Conservation (phyloP, 2,113 vertebrate genomes). For the Brachionichthys hirsutus region DNA sequence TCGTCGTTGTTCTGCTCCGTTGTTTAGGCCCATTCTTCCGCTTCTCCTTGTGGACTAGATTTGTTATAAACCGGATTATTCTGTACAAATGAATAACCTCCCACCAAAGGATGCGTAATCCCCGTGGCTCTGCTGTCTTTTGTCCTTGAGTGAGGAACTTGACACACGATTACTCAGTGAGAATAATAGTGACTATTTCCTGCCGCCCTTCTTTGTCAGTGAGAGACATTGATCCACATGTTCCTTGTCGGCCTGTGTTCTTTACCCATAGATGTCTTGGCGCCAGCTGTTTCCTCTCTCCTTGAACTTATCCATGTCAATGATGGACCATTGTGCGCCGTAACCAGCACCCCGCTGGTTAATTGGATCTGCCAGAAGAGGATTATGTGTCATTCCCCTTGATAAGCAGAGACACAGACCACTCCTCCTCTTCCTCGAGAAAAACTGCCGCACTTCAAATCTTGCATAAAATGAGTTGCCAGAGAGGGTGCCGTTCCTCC, state of each 20-base stretch:
- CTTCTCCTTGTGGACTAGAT: not conserved
- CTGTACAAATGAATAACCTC: not conserved
- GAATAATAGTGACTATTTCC: constrained; percentile 20
- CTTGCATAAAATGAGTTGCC: not conserved
- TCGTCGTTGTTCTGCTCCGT: too few relatives aligned
- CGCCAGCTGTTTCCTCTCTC: constrained; percentile 30
- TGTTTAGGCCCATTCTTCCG: not conserved
- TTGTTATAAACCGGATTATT: not conserved
- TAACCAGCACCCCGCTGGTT: constrained; percentile 30
- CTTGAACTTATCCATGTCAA: constrained; percentile 27
- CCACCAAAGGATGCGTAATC: constrained; percentile 10
- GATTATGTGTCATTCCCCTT: constrained; percentile 33
- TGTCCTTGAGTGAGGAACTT: constrained; percentile 7
- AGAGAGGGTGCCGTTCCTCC: not conserved
- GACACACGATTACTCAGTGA: constrained; percentile 24
- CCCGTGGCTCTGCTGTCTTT: constrained; percentile 5
- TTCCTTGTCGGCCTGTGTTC: constrained; percentile 5
- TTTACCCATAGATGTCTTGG: constrained; percentile 3
- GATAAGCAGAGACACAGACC: constrained; percentile 17
- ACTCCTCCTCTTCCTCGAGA: constrained; percentile 14
- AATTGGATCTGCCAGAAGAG: constrained; percentile 47
- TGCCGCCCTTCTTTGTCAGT: constrained; percentile 14
- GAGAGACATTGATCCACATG: constrained; percentile 19
- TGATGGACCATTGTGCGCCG: constrained; percentile 35
- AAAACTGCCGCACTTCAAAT: constrained; percentile 40